A percentile compares a stretch with the other conserved stretches of the same genome.
Evolutionary conservation across 64 coral and sea anemone species (phyloP).

Genomic region (Orbicella faveolata): DNA sequence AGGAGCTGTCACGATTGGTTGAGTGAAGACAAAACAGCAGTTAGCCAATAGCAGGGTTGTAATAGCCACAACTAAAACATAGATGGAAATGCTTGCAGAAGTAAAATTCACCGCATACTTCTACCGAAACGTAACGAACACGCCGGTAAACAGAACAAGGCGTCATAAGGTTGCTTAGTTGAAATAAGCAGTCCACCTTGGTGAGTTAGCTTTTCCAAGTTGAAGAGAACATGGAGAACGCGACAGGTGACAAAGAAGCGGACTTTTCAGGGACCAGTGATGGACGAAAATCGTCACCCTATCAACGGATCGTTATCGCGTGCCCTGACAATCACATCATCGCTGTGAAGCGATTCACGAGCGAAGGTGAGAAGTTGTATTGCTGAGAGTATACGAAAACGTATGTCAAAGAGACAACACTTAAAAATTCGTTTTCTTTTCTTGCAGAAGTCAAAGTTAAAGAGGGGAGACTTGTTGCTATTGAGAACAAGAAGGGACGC

Average conservation of each 20-base stretch:
- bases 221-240: not conserved
- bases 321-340: conserved; percentile 34
- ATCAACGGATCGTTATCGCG: conserved; percentile 18
- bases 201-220: not conserved
- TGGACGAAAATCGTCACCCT: not conserved
- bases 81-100: not conserved
- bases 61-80: not conserved
- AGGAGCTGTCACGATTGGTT: too few species aligned
- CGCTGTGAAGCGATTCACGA: not conserved
- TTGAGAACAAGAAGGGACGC: conserved; percentile 11
- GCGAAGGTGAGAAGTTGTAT: not conserved
- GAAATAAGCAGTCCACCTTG: not conserved
- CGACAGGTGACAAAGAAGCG: not conserved
- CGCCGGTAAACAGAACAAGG: not conserved
- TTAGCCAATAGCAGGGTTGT: not conserved
- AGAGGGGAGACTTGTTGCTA: conserved; percentile 1
- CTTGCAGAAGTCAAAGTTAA: conserved; percentile 16
- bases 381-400: not conserved
- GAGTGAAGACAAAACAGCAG: not conserved
- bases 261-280: not conserved
- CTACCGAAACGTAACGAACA: too few species aligned
- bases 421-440: not conserved
- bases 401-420: not conserved
- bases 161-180: too few species aligned
- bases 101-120: not conserved